phyloP scores from a whole-genome alignment of 2,113 vertebrate genomes.

The Otolemur garnettii region DNA sequence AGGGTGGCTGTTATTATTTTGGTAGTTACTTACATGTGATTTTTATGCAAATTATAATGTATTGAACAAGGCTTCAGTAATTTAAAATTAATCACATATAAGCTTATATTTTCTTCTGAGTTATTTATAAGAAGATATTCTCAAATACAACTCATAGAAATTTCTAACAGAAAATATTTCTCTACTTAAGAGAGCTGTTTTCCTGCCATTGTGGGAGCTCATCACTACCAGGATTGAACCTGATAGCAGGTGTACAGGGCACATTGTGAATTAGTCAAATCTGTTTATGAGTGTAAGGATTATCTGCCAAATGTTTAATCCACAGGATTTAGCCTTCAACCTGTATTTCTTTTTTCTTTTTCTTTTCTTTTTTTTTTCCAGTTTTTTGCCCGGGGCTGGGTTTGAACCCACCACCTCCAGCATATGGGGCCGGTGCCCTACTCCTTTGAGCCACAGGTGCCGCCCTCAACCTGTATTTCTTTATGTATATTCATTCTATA shows the following conservation, averaged over 20 bases:
- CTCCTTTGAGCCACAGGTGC: too few relatives aligned
- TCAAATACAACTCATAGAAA: slow-evolving; percentile 1
- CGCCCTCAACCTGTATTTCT: slow-evolving; percentile 24
- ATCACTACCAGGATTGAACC: neutral
- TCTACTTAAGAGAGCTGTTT: neutral
- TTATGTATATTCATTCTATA: neutral
- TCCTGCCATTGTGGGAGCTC: neutral
- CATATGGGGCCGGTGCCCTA: too few relatives aligned
- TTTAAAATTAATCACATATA: slow-evolving; percentile 36
- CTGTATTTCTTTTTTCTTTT: neutral
- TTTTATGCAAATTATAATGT: slow-evolving; percentile 37
- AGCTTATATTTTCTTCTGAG: slow-evolving; percentile 18
- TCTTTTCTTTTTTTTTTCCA: too few relatives aligned
- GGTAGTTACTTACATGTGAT: neutral
- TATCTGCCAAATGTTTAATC: slow-evolving; percentile 30
- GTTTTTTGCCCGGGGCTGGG: too few relatives aligned
- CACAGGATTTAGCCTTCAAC: neutral
- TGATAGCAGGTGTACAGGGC: neutral
- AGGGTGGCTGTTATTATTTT: neutral
- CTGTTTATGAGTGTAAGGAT: neutral
- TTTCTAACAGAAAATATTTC: slow-evolving; percentile 50
- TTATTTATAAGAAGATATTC: neutral
- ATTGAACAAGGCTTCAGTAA: neutral
- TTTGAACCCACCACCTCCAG: too few relatives aligned
- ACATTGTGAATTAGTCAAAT: slow-evolving; percentile 20